phyloP scores from a whole-genome alignment of 1,140 invertebrate species.

The Bombus picipes region DNA sequence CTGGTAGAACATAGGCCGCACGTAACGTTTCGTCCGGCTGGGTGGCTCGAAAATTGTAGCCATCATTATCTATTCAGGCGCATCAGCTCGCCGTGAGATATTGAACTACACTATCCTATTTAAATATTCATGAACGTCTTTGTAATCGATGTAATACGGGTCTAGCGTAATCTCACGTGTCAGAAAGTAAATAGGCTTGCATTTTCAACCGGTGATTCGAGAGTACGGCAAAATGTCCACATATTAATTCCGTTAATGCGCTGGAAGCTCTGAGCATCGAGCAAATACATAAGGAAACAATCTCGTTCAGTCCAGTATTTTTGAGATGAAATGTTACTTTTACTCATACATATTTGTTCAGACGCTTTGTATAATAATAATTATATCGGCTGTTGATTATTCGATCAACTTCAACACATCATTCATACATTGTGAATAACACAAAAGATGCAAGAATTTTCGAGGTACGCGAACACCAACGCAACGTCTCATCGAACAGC shows the following conservation, averaged over 20 bases:
- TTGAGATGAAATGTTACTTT: too few species aligned
- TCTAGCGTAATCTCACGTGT: constrained; percentile 67
- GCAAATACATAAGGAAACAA: too few species aligned
- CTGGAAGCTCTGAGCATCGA: background rate
- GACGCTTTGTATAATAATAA: too few species aligned
- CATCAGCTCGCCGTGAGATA: constrained; percentile 63
- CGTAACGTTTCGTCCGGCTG: constrained; percentile 48
- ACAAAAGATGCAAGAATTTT: too few species aligned
- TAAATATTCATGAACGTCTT: constrained; percentile 72
- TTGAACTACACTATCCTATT: constrained; percentile 69
- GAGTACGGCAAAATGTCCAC: background rate
- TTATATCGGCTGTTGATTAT: too few species aligned
- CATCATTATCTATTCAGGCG: constrained; percentile 64
- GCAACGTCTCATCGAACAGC: background rate
- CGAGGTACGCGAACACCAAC: background rate
- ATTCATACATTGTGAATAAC: too few species aligned
- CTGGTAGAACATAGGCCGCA: constrained; percentile 3
- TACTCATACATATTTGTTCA: too few species aligned
- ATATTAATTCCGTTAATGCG: constrained; percentile 44
- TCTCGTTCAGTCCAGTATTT: too few species aligned
- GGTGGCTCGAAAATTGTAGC: constrained; percentile 64
- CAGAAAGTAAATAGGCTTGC: constrained; percentile 67
- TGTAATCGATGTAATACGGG: constrained; percentile 69
- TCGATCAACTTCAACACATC: too few species aligned
- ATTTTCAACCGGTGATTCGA: constrained; percentile 56